Conservation (phyloP, 2,113 vertebrate genomes). For the Panthera tigris region DNA sequence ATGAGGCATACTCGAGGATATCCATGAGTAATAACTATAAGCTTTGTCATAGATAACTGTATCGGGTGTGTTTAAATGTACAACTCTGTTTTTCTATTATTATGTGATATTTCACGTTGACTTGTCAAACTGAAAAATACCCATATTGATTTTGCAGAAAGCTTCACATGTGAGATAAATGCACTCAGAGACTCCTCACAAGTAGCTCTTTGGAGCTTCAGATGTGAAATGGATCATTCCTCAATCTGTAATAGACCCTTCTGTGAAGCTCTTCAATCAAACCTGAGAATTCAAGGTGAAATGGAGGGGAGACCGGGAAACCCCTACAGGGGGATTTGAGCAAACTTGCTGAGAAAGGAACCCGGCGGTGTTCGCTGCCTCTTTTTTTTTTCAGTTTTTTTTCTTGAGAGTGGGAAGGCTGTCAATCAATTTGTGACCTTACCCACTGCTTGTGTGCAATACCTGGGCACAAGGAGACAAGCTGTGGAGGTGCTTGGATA, state of each 20-base stretch:
- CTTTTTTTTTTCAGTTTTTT: background rate
- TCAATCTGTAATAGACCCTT: constrained; percentile 78
- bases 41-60: constrained; percentile 66
- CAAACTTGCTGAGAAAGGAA: constrained; percentile 21
- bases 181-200: constrained; percentile 74
- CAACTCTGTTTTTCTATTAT: constrained; percentile 78
- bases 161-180: constrained; percentile 78
- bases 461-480: background rate
- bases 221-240: constrained; percentile 78
- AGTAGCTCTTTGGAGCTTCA: constrained; percentile 76
- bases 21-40: constrained; percentile 62
- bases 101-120: constrained; percentile 80
- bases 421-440: constrained; percentile 14
- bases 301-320: constrained; percentile 53
- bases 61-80: constrained; percentile 69
- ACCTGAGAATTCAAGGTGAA: constrained; percentile 75
- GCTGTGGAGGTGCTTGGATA: background rate
- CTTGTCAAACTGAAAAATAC: constrained; percentile 81
- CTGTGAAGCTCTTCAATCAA: constrained; percentile 80
- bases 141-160: constrained; percentile 79
- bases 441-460: background rate
- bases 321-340: background rate
- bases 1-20: constrained; percentile 42
- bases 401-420: background rate
- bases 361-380: background rate